Conservation (phyloP, 1,140 invertebrate genomes). For the Drosophila orosa region DNA sequence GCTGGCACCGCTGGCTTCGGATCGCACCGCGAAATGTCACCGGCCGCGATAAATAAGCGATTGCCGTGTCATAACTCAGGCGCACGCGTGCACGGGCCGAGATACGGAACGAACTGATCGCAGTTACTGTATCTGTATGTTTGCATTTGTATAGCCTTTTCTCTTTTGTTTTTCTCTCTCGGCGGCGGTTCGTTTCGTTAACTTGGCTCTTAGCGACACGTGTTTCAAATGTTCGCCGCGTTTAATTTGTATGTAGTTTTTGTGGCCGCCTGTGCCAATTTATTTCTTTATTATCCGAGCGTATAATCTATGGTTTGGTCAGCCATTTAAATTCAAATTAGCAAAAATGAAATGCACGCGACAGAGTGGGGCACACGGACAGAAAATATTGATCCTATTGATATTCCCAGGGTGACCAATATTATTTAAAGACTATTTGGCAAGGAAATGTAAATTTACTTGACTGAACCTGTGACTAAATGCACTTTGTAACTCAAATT, state of each 20-base stretch:
- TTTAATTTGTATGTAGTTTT: slow-evolving; percentile 52
- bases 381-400: background rate
- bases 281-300: slow-evolving; percentile 78
- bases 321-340: slow-evolving; percentile 82
- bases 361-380: slow-evolving; percentile 29
- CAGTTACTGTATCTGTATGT: slow-evolving; percentile 46
- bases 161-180: slow-evolving; percentile 41
- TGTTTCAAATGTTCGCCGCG: slow-evolving; percentile 75
- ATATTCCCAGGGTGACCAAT: background rate
- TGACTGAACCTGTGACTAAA: background rate
- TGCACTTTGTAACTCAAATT: no score
- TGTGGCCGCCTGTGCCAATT: slow-evolving; percentile 69
- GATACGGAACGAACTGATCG: slow-evolving; percentile 41
- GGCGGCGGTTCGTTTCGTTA: slow-evolving; percentile 23
- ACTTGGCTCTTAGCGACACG: slow-evolving; percentile 70
- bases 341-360: slow-evolving; percentile 75
- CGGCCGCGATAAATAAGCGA: slow-evolving; percentile 43
- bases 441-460: background rate
- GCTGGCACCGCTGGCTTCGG: slow-evolving; percentile 61
- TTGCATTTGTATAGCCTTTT: slow-evolving; percentile 72
- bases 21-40: slow-evolving; percentile 47
- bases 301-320: slow-evolving; percentile 74
- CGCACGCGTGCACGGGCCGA: slow-evolving; percentile 65
- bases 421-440: background rate
- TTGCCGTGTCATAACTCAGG: slow-evolving; percentile 69